phyloP scores from a whole-genome alignment of 2,113 vertebrate genomes.

The Numida meleagris region DNA sequence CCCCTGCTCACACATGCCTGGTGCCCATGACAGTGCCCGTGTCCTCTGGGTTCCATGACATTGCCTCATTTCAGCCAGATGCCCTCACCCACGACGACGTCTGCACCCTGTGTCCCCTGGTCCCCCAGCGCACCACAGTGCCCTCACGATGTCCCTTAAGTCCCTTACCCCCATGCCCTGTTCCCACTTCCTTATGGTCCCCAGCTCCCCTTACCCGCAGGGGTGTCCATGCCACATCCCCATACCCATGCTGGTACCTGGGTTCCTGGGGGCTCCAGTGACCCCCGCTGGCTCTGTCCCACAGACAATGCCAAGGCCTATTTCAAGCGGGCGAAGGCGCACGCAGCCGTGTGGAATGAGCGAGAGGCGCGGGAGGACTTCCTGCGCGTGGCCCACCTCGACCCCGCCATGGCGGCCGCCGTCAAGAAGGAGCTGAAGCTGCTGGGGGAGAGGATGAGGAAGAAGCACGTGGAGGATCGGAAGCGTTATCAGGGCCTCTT shows the following conservation, averaged over 20 bases:
- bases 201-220: rapidly evolving
- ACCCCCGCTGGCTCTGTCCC: not conserved
- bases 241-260: no score
- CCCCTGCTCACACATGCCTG: rapidly evolving
- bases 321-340: constrained; percentile 88
- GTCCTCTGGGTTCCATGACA: no score
- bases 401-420: constrained; percentile 72
- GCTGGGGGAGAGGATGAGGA: constrained; percentile 83
- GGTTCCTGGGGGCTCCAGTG: not conserved
- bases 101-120: not conserved
- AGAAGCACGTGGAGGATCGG: constrained; percentile 86
- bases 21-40: not conserved
- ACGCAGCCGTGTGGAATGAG: constrained; percentile 86
- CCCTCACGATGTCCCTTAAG: not conserved
- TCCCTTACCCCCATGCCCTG: rapidly evolving
- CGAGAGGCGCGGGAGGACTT: constrained; percentile 80
- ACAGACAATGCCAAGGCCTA: constrained; percentile 87
- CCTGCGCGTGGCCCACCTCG: constrained; percentile 79
- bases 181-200: not conserved
- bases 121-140: not conserved
- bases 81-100: rapidly evolving
- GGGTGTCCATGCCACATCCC: no score
- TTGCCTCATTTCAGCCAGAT: not conserved
- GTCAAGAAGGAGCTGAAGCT: constrained; percentile 79
- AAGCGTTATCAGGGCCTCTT: constrained; percentile 85